Evolutionary conservation across 2,888 invertebrate genomes (phyloP).

Genomic region (Caenorhabditis doughertyi): DNA sequence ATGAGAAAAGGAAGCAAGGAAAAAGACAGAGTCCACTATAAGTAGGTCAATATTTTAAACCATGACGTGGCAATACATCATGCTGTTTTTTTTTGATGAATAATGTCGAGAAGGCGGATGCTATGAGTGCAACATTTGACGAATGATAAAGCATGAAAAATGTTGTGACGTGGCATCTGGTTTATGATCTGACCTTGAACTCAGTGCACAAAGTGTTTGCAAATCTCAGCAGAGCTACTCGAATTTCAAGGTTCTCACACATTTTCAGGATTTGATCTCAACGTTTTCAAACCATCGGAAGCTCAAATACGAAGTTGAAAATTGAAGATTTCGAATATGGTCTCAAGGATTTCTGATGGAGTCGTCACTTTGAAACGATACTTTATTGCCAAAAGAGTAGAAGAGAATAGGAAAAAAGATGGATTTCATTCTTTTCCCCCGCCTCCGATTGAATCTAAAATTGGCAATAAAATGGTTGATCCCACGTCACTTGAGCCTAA

Average conservation of each 20-base stretch:
- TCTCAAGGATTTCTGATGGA: neutral
- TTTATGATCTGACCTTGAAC: constrained; percentile 7
- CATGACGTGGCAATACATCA: constrained; percentile 56
- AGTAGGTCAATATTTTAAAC: constrained; percentile 43
- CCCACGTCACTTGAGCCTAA: constrained; percentile 33
- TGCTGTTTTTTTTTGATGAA: constrained; percentile 5
- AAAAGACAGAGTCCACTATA: constrained; percentile 20
- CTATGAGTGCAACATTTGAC: neutral
- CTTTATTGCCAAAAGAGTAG: constrained; percentile 33
- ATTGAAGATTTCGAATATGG: constrained; percentile 9
- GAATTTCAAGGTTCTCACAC: constrained; percentile 16
- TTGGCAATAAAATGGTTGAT: constrained; percentile 39
- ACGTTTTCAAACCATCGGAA: neutral
- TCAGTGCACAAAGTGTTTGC: constrained; percentile 22
- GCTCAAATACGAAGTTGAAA: neutral
- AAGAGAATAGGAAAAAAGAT: constrained; percentile 12
- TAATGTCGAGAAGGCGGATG: neutral
- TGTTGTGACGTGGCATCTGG: constrained; percentile 16
- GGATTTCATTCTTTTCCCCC: constrained; percentile 28
- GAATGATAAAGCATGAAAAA: neutral
- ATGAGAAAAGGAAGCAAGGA: neutral
- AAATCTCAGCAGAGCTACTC: constrained; percentile 15
- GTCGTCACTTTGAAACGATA: constrained; percentile 29
- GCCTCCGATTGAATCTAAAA: constrained; percentile 43
- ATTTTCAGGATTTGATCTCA: neutral